Percentiles rank a stretch among this genome's conserved stretches.
Conservation (phyloP, 2,888 invertebrate genomes). For the Cosmia pyralina region DNA sequence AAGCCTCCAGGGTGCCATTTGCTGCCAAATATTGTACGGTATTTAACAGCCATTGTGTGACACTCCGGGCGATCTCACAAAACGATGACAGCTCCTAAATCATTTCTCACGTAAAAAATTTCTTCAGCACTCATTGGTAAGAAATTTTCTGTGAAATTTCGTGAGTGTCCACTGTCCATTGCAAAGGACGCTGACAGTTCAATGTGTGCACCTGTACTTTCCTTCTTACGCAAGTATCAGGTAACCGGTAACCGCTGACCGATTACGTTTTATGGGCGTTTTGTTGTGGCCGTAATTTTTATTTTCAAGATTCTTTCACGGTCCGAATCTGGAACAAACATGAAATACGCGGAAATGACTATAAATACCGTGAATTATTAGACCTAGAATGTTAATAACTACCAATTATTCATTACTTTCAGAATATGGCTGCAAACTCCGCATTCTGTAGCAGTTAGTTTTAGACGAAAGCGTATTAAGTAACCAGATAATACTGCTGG, state of each 20-base stretch:
- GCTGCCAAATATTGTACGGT: not conserved
- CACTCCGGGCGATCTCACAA: slow-evolving; percentile 7
- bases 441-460: slow-evolving; percentile 22
- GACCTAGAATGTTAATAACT: slow-evolving; percentile 61
- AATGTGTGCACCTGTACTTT: slow-evolving; percentile 55
- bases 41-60: slow-evolving; percentile 14
- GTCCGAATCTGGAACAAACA: slow-evolving; percentile 61
- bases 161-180: slow-evolving; percentile 1
- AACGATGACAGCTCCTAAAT: slow-evolving; percentile 11
- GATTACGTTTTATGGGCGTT: slow-evolving; percentile 57
- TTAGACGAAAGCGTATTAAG: slow-evolving; percentile 41
- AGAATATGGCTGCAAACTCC: slow-evolving; percentile 20
- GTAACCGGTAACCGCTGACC: slow-evolving; percentile 43
- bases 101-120: slow-evolving; percentile 16
- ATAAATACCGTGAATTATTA: slow-evolving; percentile 54
- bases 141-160: slow-evolving; percentile 11
- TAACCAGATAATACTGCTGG: slow-evolving; percentile 11
- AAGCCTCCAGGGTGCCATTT: slow-evolving; percentile 6
- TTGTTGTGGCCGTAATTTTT: slow-evolving; percentile 55
- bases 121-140: not conserved
- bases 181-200: slow-evolving; percentile 30
- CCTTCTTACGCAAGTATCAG: slow-evolving; percentile 50
- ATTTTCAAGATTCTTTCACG: slow-evolving; percentile 54
- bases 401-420: slow-evolving; percentile 36
- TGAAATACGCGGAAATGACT: slow-evolving; percentile 63